phyloP scores from a whole-genome alignment of 2,113 vertebrate genomes.

The Percopsis transmontana region DNA sequence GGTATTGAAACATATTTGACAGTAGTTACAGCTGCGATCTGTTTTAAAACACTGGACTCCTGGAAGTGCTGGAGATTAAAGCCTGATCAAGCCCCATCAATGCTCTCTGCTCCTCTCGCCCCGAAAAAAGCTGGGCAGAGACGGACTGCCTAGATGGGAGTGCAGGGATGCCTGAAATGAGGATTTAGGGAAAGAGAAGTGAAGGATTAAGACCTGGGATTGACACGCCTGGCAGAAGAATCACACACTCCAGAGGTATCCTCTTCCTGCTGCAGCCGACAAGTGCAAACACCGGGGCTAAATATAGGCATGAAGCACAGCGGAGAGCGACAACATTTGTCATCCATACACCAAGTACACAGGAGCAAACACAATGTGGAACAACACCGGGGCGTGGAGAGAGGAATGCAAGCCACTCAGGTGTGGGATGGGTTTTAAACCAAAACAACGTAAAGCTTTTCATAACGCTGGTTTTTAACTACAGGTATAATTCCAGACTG shows the following conservation, averaged over 20 bases:
- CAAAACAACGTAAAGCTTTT: too few relatives aligned
- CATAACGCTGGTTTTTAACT: too few relatives aligned
- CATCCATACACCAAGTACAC: constrained; percentile 1
- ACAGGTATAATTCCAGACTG: too few relatives aligned
- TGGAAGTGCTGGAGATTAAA: constrained; percentile 57
- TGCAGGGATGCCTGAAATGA: constrained; percentile 46
- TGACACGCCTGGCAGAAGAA: constrained; percentile 43
- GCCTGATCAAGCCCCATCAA: constrained; percentile 54
- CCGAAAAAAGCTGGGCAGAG: constrained; percentile 41
- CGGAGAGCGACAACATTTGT: not conserved
- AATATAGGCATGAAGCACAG: not conserved
- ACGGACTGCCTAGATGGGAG: constrained; percentile 53
- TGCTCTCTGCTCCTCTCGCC: constrained; percentile 37
- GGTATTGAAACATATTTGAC: too few relatives aligned
- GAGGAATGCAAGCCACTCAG: too few relatives aligned
- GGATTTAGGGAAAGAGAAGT: constrained; percentile 55
- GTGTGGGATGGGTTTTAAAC: too few relatives aligned
- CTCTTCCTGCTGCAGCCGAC: constrained; percentile 47
- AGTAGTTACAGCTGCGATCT: too few relatives aligned
- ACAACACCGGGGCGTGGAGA: constrained; percentile 25
- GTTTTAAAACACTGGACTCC: not conserved
- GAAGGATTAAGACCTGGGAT: constrained; percentile 54
- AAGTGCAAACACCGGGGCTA: constrained; percentile 21
- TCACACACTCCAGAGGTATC: constrained; percentile 41
- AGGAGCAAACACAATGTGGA: constrained; percentile 10